phyloP scores from a whole-genome alignment of 2,797 vertebrate species.

The Huso huso region DNA sequence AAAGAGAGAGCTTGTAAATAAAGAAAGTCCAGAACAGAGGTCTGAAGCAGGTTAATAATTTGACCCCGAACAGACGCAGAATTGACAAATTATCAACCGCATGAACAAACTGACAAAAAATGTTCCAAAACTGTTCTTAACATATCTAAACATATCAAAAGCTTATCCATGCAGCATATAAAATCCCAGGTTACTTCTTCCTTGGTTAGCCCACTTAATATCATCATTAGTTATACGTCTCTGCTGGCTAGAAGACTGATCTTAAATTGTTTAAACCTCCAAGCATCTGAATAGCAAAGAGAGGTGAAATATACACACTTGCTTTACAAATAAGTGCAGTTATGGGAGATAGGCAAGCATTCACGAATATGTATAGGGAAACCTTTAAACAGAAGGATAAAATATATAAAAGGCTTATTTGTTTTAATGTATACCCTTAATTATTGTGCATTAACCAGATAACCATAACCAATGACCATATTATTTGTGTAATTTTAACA shows the following conservation, averaged over 20 bases:
- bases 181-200: constrained; percentile 75
- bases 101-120: constrained; percentile 31
- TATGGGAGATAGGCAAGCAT: no score
- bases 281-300: constrained; percentile 62
- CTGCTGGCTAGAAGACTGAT: constrained; percentile 73
- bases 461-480: no score
- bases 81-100: constrained; percentile 56
- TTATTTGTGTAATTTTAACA: no score
- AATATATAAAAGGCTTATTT: no score
- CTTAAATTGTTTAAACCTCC: constrained; percentile 54
- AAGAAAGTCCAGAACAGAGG: constrained; percentile 50
- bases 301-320: constrained; percentile 53
- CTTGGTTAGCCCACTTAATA: constrained; percentile 72
- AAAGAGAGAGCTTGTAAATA: constrained; percentile 28
- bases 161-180: constrained; percentile 66
- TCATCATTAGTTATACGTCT: constrained; percentile 74
- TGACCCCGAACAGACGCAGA: constrained; percentile 55
- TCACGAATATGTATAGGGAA: no score
- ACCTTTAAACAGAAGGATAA: no score
- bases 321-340: no score
- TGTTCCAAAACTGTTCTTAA: constrained; percentile 23
- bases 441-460: no score
- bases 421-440: no score
- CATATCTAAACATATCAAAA: constrained; percentile 61
- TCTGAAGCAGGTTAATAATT: constrained; percentile 53